Evolutionary conservation across 2,888 invertebrate genomes (phyloP).

Genomic region (Phortica okadai): DNA sequence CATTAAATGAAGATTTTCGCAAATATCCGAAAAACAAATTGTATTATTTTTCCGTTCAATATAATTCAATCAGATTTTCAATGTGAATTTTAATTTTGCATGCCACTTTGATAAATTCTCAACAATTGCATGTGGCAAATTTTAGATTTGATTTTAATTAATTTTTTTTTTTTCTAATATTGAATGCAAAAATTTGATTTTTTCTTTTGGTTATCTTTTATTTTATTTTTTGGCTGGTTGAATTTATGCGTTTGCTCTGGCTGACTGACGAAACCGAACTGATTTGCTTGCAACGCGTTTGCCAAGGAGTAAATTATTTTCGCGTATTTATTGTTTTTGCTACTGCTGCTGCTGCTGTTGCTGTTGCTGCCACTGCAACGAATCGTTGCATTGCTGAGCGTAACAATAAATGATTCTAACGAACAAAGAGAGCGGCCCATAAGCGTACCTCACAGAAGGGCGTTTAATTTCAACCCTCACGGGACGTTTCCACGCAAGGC

Average conservation of each 20-base stretch:
- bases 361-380: conserved; percentile 31
- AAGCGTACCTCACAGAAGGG: neutral
- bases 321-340: neutral
- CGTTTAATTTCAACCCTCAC: conserved; percentile 42
- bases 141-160: neutral
- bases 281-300: conserved; percentile 60
- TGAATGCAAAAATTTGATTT: neutral
- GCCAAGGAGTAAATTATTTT: conserved; percentile 68
- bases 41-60: neutral
- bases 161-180: neutral
- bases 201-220: neutral
- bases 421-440: conserved; percentile 10
- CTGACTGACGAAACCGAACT: conserved; percentile 73
- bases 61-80: neutral
- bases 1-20: neutral
- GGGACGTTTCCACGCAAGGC: neutral
- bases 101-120: neutral
- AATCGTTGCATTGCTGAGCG: conserved; percentile 31
- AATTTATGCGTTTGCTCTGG: conserved; percentile 56
- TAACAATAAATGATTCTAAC: conserved; percentile 1
- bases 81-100: neutral
- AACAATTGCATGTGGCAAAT: conserved; percentile 1
- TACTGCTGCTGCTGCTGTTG: conserved; percentile 55
- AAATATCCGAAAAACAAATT: neutral
- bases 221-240: conserved; percentile 13